Evolutionary conservation across 2,797 vertebrate species (phyloP), one percentile per base, ranked within the genome.

Genomic region (Calcarius lapponicus): DNA sequence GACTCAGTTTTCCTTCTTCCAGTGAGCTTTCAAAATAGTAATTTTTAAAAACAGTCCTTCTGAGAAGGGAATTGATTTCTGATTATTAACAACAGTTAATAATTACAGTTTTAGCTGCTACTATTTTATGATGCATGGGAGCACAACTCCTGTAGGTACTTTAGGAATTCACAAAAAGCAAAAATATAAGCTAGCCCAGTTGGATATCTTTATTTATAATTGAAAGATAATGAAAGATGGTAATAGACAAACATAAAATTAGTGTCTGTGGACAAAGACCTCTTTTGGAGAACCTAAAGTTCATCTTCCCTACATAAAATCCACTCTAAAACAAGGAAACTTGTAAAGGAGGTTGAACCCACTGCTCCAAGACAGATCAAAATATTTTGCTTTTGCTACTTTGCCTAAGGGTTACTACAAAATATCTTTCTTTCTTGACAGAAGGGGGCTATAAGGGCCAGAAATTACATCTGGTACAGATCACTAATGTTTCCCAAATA

Each of bases 401-500:
- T 88, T 76, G 92, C 90, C 36, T n/a, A 88, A 80, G 60, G 74
- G 56, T 86, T 93, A 86, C 79, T 88, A 92, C n/a, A 56, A 84
- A 95, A 13, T 45, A 85, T 62, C 70, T 43, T 88, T 90, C 65
- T 80, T 90, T 86, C 82, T 65, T 79, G 85, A 91, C 80, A 91
- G 91, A 80, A 94, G 15, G 22, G 47, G 58, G 29, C 50, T 84
- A 8, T 42, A 72, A 86, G 28, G 86, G 83, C 70, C 88, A 93
- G 86, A 90, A 95, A 66, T 81, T 82, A 86, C 93, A 95, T 88
- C 83, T 96, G 93, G 88, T 90, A 73, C 26, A 79, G 76, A 94
- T 92, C 83, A 95, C 62, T 76, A 3, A 47, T 42, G 42, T 90
- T 89, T 88, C 74, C 80, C 66, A 81, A 94, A 92, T 90, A 95